Percentiles rank a stretch among this genome's conserved stretches.
phyloP scores from a whole-genome alignment of 2,888 invertebrate genomes.

The Pherbina coryleti region DNA sequence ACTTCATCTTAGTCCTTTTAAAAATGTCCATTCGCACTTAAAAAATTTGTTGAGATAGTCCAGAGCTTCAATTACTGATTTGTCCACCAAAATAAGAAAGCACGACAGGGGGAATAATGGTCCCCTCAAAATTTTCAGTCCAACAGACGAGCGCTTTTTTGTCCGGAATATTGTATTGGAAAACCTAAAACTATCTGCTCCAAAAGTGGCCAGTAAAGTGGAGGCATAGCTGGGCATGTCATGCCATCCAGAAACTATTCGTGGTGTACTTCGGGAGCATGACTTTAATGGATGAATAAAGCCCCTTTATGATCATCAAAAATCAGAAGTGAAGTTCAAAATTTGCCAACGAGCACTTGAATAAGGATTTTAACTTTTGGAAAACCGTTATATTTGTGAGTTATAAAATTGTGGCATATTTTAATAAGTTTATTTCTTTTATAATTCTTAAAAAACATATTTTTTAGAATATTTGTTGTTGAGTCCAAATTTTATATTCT shows the following conservation, averaged over 20 bases:
- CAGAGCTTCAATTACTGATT: slow-evolving; percentile 38
- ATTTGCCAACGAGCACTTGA: too few species aligned
- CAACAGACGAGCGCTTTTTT: slow-evolving; percentile 34
- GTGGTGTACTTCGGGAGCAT: slow-evolving; percentile 38
- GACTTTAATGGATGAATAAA: slow-evolving; percentile 41
- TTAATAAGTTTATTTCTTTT: too few species aligned
- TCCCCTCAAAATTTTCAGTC: slow-evolving; percentile 37
- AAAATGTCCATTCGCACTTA: slow-evolving; percentile 37
- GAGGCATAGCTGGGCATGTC: slow-evolving; percentile 31
- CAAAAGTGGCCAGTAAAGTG: slow-evolving; percentile 38
- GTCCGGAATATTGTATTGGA: slow-evolving; percentile 40
- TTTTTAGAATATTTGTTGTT: too few species aligned
- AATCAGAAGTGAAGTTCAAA: too few species aligned
- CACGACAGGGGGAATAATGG: slow-evolving; percentile 35
- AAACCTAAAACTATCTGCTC: slow-evolving; percentile 43
- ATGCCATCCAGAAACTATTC: slow-evolving; percentile 39
- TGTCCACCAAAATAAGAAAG: slow-evolving; percentile 36
- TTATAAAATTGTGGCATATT: too few species aligned
- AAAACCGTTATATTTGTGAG: too few species aligned
- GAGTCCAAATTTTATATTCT: too few species aligned
- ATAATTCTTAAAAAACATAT: too few species aligned
- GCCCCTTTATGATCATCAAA: too few species aligned
- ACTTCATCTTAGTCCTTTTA: too few species aligned
- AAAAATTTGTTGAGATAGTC: too few species aligned
- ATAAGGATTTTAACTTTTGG: too few species aligned